Base-by-base conservation (phyloP, 2,888 invertebrate genomes). In the Acanthoscelides obtectus region DNA sequence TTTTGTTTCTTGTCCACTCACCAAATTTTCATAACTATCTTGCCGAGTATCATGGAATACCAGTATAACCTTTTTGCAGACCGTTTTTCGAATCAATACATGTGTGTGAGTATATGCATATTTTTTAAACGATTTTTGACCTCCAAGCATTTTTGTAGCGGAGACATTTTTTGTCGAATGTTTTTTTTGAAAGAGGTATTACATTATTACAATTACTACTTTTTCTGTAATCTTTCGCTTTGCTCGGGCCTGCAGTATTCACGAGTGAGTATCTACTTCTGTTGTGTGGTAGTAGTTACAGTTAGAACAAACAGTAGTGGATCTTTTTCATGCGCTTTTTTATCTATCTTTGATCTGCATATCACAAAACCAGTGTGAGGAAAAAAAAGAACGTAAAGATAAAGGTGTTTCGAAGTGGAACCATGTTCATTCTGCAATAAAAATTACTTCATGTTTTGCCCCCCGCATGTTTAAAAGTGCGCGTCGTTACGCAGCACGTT, bases 201-300 rank as follows among this genome's bases (percentile, higher is more conserved):
- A 45, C 45, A 80, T 80, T 84, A 81, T 84, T 84, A 84, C 84
- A 81, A 82, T 81, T 83, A 83, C 84, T 84, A 85, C 85, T 85
- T 86, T 84, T 84, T 86, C 84, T 89, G 88, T 89, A 88, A 89
- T 89, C 90, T 90, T 90, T 88, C 90, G 90, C 90, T 89, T 89
- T 88, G 89, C 90, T 88, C 89, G 87, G 90, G 89, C 88, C 89
- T 82, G 88, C 90, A 90, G 90, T 84, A 86, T 88, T 85, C 89
- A 89, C 89, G 45, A 90, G 91, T 91, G 90, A 91, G 91, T 91
- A 91, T 88, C 87, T 85, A 89, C 88, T 88, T 89, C 84, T 86
- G 85, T n/a, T 86, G 86, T 83, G 82, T 72, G 79, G 81, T 82
- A 82, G 82, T 79, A 78, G 76, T 75, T 76, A 76, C 12, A 63